Conservation (phyloP, 2,797 vertebrate species). For the Hapalemur alaotrensis region DNA sequence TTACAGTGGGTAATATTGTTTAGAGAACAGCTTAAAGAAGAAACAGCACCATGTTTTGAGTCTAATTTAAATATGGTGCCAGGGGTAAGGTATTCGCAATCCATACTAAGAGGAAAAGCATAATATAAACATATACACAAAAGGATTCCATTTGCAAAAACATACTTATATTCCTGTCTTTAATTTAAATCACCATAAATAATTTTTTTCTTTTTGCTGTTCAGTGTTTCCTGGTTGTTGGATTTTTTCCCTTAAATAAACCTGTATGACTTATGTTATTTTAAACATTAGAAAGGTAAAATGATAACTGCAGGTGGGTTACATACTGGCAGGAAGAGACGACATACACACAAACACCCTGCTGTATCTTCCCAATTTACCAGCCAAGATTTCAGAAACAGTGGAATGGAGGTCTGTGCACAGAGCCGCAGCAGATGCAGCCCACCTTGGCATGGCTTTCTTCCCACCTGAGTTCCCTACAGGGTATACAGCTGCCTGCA, state of each 20-base stretch:
- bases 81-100: neutral
- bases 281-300: slow-evolving; percentile 42
- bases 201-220: neutral
- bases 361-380: neutral
- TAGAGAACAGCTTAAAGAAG: slow-evolving; percentile 14
- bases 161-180: neutral
- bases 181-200: neutral
- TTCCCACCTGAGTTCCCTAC: neutral
- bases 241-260: slow-evolving; percentile 2
- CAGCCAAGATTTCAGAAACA: neutral
- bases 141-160: neutral
- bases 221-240: neutral
- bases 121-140: neutral
- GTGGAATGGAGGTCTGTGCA: neutral
- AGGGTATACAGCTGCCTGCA: slow-evolving; percentile 2
- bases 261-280: neutral
- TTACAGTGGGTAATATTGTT: neutral
- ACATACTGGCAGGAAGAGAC: neutral
- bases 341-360: neutral
- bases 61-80: neutral
- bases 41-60: neutral
- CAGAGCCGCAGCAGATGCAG: neutral
- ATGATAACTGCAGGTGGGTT: neutral
- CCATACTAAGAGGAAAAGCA: neutral
- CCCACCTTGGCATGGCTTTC: neutral